phyloP scores from a whole-genome alignment of 2,113 vertebrate genomes.

The Isichthys henryi region DNA sequence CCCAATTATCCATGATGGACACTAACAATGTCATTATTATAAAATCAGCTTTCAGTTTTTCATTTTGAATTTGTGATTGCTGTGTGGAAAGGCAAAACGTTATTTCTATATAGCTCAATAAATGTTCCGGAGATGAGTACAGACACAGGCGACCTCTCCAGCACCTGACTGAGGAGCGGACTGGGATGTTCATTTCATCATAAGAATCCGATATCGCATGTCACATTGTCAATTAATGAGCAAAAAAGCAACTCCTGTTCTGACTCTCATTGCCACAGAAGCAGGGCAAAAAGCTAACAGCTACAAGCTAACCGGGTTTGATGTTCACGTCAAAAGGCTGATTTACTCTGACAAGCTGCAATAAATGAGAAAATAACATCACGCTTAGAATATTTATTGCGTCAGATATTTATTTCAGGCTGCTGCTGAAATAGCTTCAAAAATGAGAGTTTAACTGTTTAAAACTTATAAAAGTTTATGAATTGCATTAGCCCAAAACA shows the following conservation, averaged over 20 bases:
- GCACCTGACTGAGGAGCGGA: not conserved
- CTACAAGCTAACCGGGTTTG: not conserved
- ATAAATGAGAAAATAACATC: not conserved
- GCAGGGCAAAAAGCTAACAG: not conserved
- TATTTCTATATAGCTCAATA: not conserved
- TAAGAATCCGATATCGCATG: not conserved
- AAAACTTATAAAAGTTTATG: not conserved
- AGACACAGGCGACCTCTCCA: not conserved
- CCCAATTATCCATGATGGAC: not conserved
- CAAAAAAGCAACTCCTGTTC: not conserved
- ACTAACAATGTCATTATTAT: not conserved
- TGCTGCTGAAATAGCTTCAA: not conserved
- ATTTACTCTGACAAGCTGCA: not conserved
- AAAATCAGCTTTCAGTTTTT: not conserved
- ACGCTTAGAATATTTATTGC: not conserved
- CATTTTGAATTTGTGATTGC: not conserved
- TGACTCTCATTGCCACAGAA: not conserved
- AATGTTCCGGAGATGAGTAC: not conserved
- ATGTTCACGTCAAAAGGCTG: not conserved
- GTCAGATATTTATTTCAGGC: not conserved
- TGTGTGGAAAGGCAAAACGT: not conserved
- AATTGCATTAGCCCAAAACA: not conserved
- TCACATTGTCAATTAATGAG: not conserved
- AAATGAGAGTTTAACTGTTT: not conserved
- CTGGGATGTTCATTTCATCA: not conserved